These are phyloP conservation scores for Pocillopora meandrina DNA, from an alignment of 92 coral and sea anemone genomes.

Conservation along the genomic window DNA sequence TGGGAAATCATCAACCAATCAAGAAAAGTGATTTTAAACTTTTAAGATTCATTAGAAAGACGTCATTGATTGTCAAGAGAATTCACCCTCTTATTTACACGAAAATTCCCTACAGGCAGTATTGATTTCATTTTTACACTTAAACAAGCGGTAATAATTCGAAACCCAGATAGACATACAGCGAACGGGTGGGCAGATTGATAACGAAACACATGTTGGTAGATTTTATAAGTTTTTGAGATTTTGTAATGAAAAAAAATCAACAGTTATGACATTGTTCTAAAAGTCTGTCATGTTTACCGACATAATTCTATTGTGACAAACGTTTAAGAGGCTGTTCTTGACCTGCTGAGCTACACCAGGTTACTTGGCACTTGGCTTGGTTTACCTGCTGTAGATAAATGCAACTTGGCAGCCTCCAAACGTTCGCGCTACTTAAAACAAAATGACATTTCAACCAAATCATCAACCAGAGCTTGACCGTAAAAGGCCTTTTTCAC, in stretches of 20 bases:
- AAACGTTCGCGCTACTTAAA: background rate
- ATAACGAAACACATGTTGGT: background rate
- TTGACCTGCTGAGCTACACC: constrained; percentile 20
- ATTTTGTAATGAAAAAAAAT: background rate
- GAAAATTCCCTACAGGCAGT: background rate
- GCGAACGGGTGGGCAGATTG: constrained; percentile 4
- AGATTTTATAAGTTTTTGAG: background rate
- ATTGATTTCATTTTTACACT: constrained; percentile 20
- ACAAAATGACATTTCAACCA: background rate
- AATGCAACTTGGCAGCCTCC: background rate
- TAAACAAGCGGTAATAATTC: background rate
- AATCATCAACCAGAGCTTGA: no score
- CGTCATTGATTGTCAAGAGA: background rate
- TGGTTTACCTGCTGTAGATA: constrained; percentile 17
- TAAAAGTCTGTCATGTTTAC: background rate
- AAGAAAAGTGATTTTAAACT: background rate
- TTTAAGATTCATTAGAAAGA: background rate
- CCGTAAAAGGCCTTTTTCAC: no score
- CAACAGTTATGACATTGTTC: background rate
- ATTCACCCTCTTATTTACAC: background rate
- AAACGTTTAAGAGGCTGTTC: constrained; percentile 4
- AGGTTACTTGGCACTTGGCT: background rate
- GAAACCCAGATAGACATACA: constrained; percentile 14
- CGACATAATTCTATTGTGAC: background rate
- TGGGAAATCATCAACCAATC: background rate